These are phyloP conservation scores for Barbus barbus DNA, from an alignment of 2,113 vertebrate species.

Conservation along the genomic window DNA sequence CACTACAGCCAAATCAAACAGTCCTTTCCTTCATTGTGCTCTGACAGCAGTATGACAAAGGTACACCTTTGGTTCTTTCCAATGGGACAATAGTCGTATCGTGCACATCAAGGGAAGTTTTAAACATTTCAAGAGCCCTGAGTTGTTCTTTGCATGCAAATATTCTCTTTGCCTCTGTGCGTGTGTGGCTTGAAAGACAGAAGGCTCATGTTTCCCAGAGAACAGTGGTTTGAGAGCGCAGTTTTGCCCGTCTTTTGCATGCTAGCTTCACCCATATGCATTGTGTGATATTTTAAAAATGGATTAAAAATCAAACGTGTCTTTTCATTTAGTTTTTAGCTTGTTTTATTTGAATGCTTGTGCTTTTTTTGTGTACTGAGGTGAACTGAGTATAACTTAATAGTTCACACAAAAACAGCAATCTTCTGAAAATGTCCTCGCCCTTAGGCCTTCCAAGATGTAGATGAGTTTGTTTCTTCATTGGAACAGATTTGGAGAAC, in stretches of 20 bases:
- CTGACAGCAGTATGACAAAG: constrained; percentile 41
- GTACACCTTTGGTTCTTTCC: constrained; percentile 41
- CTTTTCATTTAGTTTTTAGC: neutral
- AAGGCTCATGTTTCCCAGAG: neutral
- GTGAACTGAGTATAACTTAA: no score
- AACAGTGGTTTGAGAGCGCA: neutral
- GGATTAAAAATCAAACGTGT: neutral
- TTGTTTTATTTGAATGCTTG: no score
- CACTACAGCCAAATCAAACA: constrained; percentile 50
- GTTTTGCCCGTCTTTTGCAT: neutral
- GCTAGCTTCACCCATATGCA: neutral
- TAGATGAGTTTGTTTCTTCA: no score
- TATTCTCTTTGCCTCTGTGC: constrained; percentile 37
- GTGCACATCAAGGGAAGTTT: constrained; percentile 44
- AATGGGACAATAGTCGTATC: constrained; percentile 35
- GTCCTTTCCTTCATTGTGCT: constrained; percentile 22
- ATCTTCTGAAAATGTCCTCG: no score
- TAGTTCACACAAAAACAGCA: no score
- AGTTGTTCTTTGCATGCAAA: constrained; percentile 37
- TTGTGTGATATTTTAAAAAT: neutral
- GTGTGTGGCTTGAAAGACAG: constrained; percentile 5
- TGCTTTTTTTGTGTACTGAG: no score
- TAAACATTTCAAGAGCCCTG: constrained; percentile 37
- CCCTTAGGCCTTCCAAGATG: no score
- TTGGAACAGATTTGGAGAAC: no score